A percentile compares a stretch with the other conserved stretches of the same genome.
These are phyloP conservation scores for Laspeyria flexula DNA, from an alignment of 2,888 invertebrate genomes.

Conservation along the genomic window DNA sequence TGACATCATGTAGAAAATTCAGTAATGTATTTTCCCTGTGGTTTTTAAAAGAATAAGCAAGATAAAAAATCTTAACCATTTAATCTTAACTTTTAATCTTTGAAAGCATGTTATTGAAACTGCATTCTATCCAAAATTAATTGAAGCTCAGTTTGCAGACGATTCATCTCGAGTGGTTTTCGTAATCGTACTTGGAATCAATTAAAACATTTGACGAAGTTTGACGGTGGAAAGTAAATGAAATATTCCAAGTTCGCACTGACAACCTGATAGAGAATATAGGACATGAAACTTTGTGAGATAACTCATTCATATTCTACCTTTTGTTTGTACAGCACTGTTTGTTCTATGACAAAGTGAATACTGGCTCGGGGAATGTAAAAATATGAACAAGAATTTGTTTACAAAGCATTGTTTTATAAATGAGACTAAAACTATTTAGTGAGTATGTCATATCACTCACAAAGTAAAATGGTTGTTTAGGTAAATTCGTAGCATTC, in stretches of 20 bases:
- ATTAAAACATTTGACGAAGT: slow-evolving; percentile 49
- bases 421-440: slow-evolving; percentile 12
- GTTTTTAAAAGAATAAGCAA: too few relatives aligned
- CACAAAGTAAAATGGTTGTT: background rate
- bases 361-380: slow-evolving; percentile 22
- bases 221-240: slow-evolving; percentile 38
- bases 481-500: background rate
- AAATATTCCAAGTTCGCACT: slow-evolving; percentile 53
- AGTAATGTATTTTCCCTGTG: too few relatives aligned
- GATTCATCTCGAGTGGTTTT: slow-evolving; percentile 28
- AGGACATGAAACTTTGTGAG: slow-evolving; percentile 46
- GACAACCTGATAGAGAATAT: slow-evolving; percentile 42
- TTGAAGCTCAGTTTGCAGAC: slow-evolving; percentile 1
- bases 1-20: too few relatives aligned
- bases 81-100: background rate
- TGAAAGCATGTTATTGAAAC: slow-evolving; percentile 4
- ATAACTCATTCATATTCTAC: slow-evolving; percentile 51
- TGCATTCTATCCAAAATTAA: slow-evolving; percentile 19
- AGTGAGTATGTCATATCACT: too few relatives aligned
- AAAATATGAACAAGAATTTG: slow-evolving; percentile 26
- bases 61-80: too few relatives aligned
- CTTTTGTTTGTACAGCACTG: slow-evolving; percentile 46
- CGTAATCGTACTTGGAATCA: slow-evolving; percentile 45
- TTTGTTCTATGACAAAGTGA: slow-evolving; percentile 37
- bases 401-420: slow-evolving; percentile 22